phyloP scores from a whole-genome alignment of 2,113 vertebrate genomes.

The Triplophysa tibetana region DNA sequence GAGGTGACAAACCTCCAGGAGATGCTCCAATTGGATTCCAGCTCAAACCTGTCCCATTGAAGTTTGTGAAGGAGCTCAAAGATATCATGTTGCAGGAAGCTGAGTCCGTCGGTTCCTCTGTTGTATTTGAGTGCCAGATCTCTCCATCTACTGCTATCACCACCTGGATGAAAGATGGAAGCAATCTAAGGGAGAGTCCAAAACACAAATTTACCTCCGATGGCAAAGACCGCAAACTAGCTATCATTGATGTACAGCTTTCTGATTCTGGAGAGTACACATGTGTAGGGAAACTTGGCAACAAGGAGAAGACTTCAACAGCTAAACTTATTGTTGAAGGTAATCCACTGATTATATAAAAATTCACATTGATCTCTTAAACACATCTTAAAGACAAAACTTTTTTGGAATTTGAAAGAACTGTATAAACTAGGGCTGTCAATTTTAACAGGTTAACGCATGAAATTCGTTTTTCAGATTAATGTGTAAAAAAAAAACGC shows the following conservation, averaged over 20 bases:
- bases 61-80: slow-evolving; percentile 95
- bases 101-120: slow-evolving; percentile 91
- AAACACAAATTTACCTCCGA: slow-evolving; percentile 96
- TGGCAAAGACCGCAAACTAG: slow-evolving; percentile 94
- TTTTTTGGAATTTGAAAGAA: not conserved
- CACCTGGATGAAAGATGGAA: slow-evolving; percentile 94
- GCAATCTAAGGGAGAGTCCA: slow-evolving; percentile 92
- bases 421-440: too few species aligned
- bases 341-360: slow-evolving; percentile 61
- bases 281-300: slow-evolving; percentile 89
- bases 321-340: slow-evolving; percentile 98
- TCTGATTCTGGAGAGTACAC: slow-evolving; percentile 97
- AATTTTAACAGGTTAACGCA: too few species aligned
- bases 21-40: slow-evolving; percentile 92
- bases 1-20: slow-evolving; percentile 87
- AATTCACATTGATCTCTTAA: not conserved
- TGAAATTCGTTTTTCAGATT: too few species aligned
- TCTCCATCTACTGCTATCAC: slow-evolving; percentile 95
- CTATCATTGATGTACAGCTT: slow-evolving; percentile 95
- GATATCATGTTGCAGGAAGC: slow-evolving; percentile 91
- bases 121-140: slow-evolving; percentile 93
- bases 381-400: not conserved
- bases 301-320: slow-evolving; percentile 92
- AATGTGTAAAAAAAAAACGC: too few species aligned
- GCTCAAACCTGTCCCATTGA: slow-evolving; percentile 93